These are phyloP conservation scores for Mesaphorura yosii DNA, from an alignment of 1,140 invertebrate species.

Conservation along the genomic window DNA sequence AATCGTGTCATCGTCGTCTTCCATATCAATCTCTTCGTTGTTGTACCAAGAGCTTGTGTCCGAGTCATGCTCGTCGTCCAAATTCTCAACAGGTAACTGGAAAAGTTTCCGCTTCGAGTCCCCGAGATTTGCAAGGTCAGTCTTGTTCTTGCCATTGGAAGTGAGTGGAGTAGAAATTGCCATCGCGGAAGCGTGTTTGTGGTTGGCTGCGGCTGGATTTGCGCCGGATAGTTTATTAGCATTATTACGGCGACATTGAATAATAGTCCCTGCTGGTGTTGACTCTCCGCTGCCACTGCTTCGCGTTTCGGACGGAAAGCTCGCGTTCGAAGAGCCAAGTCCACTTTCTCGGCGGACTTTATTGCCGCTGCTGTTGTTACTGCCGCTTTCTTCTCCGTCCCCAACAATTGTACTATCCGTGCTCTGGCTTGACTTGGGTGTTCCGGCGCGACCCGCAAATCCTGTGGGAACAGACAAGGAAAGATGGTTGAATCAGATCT, in stretches of 20 bases:
- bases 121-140: too few species aligned
- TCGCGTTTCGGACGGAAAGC: constrained; percentile 21
- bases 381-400: constrained; percentile 1
- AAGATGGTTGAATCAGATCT: too few species aligned
- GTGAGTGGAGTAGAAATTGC: too few species aligned
- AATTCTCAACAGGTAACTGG: not conserved
- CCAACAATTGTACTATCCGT: not conserved
- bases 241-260: constrained; percentile 14
- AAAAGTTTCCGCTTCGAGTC: too few species aligned
- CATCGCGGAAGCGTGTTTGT: too few species aligned
- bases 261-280: constrained; percentile 27
- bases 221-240: constrained; percentile 18
- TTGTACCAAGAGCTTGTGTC: too few species aligned
- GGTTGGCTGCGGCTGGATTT: too few species aligned
- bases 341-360: not conserved
- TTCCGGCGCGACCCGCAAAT: constrained; percentile 15
- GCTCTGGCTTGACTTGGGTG: constrained; percentile 18
- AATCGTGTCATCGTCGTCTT: not conserved
- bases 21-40: not conserved
- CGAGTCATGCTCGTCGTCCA: not conserved
- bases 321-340: constrained; percentile 3
- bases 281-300: constrained; percentile 31
- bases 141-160: too few species aligned
- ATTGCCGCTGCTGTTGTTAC: too few species aligned
- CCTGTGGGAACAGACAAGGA: constrained; percentile 7